Percentiles rank a stretch among this genome's conserved stretches.
Evolutionary conservation across 1,140 invertebrate species (phyloP).

Genomic region (Euura saliciscinereae): DNA sequence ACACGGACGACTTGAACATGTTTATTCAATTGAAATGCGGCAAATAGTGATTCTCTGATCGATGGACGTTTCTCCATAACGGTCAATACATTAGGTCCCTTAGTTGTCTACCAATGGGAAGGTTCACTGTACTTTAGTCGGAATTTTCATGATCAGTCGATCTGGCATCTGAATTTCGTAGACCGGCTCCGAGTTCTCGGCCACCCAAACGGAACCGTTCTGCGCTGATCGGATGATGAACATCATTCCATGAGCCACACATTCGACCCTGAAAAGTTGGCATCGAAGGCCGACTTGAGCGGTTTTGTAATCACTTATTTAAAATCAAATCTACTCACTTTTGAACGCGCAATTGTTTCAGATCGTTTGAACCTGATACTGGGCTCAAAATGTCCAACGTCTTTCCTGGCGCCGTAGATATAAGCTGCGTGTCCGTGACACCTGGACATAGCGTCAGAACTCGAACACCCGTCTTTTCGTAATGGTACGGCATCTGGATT

Average conservation of each 20-base stretch:
- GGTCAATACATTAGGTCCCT: not conserved
- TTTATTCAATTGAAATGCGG: too few relatives aligned
- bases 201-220: slow-evolving; percentile 62
- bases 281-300: not conserved
- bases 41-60: too few relatives aligned
- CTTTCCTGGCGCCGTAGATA: slow-evolving; percentile 36
- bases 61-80: too few relatives aligned
- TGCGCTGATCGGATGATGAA: slow-evolving; percentile 57
- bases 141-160: slow-evolving; percentile 18
- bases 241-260: slow-evolving; percentile 57
- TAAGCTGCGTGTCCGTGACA: slow-evolving; percentile 40
- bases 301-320: too few relatives aligned
- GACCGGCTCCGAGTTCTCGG: slow-evolving; percentile 57
- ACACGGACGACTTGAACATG: too few relatives aligned
- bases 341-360: not conserved
- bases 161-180: slow-evolving; percentile 60
- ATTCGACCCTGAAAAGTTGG: slow-evolving; percentile 43
- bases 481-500: slow-evolving; percentile 46
- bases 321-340: not conserved
- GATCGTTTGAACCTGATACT: not conserved
- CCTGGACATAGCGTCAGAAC: slow-evolving; percentile 57
- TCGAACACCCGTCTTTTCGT: slow-evolving; percentile 54
- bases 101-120: not conserved
- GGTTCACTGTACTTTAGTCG: not conserved
- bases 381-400: slow-evolving; percentile 22